A percentile compares a stretch with the other conserved stretches of the same genome.
Conservation (phyloP, 2,888 invertebrate genomes). For the Cerceris ruficornis region DNA sequence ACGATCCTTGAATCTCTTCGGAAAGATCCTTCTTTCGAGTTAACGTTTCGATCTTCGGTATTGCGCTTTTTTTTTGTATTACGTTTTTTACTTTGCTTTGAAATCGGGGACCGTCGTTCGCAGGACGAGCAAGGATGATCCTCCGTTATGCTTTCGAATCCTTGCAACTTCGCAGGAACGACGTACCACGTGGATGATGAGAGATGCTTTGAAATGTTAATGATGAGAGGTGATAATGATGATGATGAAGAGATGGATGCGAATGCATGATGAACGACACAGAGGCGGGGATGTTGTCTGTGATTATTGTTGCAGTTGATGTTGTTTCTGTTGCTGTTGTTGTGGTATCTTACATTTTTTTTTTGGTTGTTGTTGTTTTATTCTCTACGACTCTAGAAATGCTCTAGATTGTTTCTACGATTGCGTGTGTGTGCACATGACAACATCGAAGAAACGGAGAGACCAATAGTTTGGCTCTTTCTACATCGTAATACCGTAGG, state of each 20-base stretch:
- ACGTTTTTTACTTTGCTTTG: background rate
- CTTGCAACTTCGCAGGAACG: conserved; percentile 25
- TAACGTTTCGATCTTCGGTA: background rate
- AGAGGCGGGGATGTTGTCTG: conserved; percentile 44
- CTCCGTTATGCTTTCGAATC: conserved; percentile 7
- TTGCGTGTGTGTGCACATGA: conserved; percentile 69
- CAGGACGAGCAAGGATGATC: conserved; percentile 21
- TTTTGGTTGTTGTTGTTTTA: conserved; percentile 31
- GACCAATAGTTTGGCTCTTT: conserved; percentile 45
- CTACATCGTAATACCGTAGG: conserved; percentile 62
- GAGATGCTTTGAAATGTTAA: conserved; percentile 16
- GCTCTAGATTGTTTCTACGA: conserved; percentile 70
- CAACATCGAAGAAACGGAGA: conserved; percentile 72
- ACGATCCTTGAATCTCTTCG: conserved; percentile 4
- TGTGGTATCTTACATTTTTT: conserved; percentile 32
- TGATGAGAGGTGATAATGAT: conserved; percentile 35
- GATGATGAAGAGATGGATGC: conserved; percentile 41
- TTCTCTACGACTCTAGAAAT: conserved; percentile 65
- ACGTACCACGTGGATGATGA: conserved; percentile 25
- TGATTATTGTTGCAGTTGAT: conserved; percentile 52
- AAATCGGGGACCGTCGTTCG: background rate
- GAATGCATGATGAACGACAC: conserved; percentile 42
- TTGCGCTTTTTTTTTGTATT: conserved; percentile 1
- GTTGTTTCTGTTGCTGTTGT: conserved; percentile 35
- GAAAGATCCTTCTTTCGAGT: conserved; percentile 4